Percentiles rank a stretch among this genome's conserved stretches.
These are phyloP conservation scores for Oophaga sylvatica DNA, from an alignment of 2,797 vertebrate species.

Conservation along the genomic window DNA sequence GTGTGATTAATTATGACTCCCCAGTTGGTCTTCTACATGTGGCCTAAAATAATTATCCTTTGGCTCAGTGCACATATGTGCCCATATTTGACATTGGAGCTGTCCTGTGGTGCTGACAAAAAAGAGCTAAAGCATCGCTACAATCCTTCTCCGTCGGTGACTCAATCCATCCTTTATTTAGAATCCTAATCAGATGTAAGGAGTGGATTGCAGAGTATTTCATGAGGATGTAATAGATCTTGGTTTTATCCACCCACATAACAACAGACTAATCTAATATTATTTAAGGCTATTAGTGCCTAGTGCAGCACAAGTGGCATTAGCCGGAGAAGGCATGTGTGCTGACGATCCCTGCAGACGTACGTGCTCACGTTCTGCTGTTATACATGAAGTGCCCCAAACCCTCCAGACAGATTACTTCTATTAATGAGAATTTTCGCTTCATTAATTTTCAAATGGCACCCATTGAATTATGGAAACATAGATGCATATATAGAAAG, in stretches of 20 bases:
- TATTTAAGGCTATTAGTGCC: constrained; percentile 47
- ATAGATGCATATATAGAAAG: not conserved
- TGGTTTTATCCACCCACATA: constrained; percentile 55
- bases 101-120: constrained; percentile 46
- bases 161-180: constrained; percentile 58
- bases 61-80: not conserved
- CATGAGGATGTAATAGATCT: constrained; percentile 49
- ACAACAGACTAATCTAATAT: constrained; percentile 57
- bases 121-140: not conserved
- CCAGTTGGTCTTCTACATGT: constrained; percentile 13
- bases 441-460: not conserved
- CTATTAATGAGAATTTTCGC: not conserved
- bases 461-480: not conserved
- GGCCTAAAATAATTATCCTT: not conserved
- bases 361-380: not conserved
- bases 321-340: not conserved
- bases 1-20: not conserved
- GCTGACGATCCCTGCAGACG: not conserved
- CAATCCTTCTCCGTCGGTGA: constrained; percentile 19
- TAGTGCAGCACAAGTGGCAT: constrained; percentile 27
- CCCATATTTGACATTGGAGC: constrained; percentile 31
- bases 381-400: not conserved
- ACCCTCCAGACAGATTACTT: constrained; percentile 18
- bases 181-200: constrained; percentile 54
- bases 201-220: constrained; percentile 32